These are phyloP conservation scores for Macrocentrus cingulum DNA, from an alignment of 1,140 invertebrate species.

Conservation along the genomic window DNA sequence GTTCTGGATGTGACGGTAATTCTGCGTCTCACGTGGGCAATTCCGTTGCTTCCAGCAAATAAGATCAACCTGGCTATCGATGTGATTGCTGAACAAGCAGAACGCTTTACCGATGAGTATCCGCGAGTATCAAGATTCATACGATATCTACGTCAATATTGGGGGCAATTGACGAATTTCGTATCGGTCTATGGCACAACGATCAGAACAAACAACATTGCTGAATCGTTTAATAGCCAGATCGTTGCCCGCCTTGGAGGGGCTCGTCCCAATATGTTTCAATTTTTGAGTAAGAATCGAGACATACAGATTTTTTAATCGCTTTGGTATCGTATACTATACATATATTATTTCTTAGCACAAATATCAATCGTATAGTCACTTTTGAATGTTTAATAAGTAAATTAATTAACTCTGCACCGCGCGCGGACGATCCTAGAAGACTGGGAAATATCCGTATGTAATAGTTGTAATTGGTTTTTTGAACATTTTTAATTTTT, in stretches of 20 bases:
- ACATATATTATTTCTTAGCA: no score
- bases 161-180: constrained; percentile 5
- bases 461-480: no score
- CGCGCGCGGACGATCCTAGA: no score
- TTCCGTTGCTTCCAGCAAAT: constrained; percentile 12
- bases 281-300: no score
- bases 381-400: no score
- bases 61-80: constrained; percentile 2
- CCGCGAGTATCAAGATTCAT: constrained; percentile 1
- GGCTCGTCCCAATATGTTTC: neutral
- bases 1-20: neutral
- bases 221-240: constrained; percentile 5
- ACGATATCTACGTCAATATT: constrained; percentile 3
- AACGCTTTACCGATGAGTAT: neutral
- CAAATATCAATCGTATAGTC: no score
- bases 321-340: no score
- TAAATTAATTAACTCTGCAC: no score
- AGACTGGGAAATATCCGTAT: no score
- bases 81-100: neutral
- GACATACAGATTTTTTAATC: no score
- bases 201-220: constrained; percentile 16
- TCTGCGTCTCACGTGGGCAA: constrained; percentile 2
- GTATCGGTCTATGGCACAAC: constrained; percentile 12
- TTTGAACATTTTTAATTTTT: no score
- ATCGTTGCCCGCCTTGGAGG: constrained; percentile 1